A percentile compares a stretch with the other conserved stretches of the same genome.
Evolutionary conservation across 1,140 invertebrate genomes (phyloP).

Genomic region (Anadara kagoshimensis): DNA sequence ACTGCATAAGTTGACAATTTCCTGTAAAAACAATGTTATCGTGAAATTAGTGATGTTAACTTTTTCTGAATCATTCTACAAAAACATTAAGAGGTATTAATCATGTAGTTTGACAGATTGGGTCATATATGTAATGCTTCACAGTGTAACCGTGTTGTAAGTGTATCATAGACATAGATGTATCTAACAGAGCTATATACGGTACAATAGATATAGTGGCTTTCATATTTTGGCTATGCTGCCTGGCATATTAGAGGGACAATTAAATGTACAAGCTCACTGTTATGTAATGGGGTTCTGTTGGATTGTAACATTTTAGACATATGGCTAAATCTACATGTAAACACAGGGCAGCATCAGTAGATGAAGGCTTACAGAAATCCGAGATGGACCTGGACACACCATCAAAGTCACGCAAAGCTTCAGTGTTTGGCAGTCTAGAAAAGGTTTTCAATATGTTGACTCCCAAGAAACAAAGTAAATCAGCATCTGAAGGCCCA

Average conservation of each 20-base stretch:
- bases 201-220: too few species aligned
- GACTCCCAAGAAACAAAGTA: slow-evolving; percentile 79
- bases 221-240: neutral
- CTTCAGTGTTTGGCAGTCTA: slow-evolving; percentile 80
- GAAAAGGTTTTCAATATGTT: slow-evolving; percentile 83
- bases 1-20: too few species aligned
- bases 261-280: slow-evolving; percentile 3
- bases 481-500: slow-evolving; percentile 64
- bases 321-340: slow-evolving; percentile 24
- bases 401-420: slow-evolving; percentile 57
- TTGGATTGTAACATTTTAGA: slow-evolving; percentile 35
- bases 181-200: too few species aligned
- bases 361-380: slow-evolving; percentile 72
- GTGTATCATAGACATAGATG: too few species aligned
- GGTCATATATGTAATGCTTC: too few species aligned
- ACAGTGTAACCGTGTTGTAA: too few species aligned
- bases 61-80: too few species aligned
- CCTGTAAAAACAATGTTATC: too few species aligned
- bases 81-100: too few species aligned
- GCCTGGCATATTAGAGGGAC: slow-evolving; percentile 27
- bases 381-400: slow-evolving; percentile 76
- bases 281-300: neutral
- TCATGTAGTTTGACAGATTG: too few species aligned
- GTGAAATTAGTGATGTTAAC: too few species aligned
- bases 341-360: slow-evolving; percentile 63